Base-by-base conservation (phyloP, 2,888 invertebrate genomes). In the Emesis russula region DNA sequence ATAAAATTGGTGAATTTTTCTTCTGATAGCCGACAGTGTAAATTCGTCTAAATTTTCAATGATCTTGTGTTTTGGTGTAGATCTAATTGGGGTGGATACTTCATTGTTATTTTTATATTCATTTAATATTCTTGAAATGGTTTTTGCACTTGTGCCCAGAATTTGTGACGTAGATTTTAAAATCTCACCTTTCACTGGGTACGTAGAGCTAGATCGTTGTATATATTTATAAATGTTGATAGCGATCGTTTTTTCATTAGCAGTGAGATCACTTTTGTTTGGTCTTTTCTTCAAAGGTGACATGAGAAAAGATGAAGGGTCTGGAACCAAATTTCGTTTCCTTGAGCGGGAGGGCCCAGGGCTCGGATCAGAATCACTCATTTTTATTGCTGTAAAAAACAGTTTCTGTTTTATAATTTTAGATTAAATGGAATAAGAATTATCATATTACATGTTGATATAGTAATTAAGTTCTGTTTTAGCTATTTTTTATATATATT, bases 301-400 rank as follows among this genome's bases (percentile, higher is more conserved):
- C 58, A 58, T 58, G 15, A 58, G n/a, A 58, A 58, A 18, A 4
- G 41, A 41, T 41, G 41, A 11, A 41, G 1, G 9, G 11, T 41
- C 41, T 41, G 41, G 6, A 58, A 18, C 58, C 6, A 58, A 1
- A n/a, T 58, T 18, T n/a, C n/a, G 18, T 58, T 58, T 58, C 18
- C 18, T 58, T 58, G n/a, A 58, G 18, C 7, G 3, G 7, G 58
- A 58, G 18, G 58, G 18, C 58, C 18, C 58, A 58, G 58, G 18
- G 18, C 58, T 58, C 2, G 58, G 5, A 6, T 18, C 58, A 58
- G 58, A 5, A 58, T 9, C 58, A 18, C 18, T 58, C 58, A 6
- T 58, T 18, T 58, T 18, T 58, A 58, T 58, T 18, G n/a, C 58
- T 58, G 58, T 58, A 58, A 58, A 58, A 58, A n/a, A 58, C 25